A percentile compares a stretch with the other conserved stretches of the same genome.
Conservation (phyloP, 2,113 vertebrate species). For the Antechinus stuartii region DNA sequence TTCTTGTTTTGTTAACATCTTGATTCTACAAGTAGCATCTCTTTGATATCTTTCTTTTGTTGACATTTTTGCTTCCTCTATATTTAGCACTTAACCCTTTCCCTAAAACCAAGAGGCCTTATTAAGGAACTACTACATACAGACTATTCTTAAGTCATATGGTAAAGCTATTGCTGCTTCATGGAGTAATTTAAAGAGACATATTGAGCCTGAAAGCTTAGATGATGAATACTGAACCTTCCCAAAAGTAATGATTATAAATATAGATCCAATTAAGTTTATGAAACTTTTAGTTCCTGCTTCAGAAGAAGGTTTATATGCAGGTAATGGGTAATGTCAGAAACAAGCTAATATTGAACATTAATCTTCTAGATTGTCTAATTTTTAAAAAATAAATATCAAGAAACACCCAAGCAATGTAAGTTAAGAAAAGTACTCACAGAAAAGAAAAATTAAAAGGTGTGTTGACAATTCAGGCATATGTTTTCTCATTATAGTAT, state of each 20-base stretch:
- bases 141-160: constrained; percentile 30
- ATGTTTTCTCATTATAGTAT: background rate
- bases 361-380: constrained; percentile 15
- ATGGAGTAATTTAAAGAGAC: constrained; percentile 24
- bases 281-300: background rate
- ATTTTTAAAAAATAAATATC: constrained; percentile 37
- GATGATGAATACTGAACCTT: constrained; percentile 1
- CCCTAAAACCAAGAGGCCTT: constrained; percentile 1
- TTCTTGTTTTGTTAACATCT: constrained; percentile 2
- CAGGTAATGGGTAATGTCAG: constrained; percentile 28
- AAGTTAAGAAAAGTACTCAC: constrained; percentile 35
- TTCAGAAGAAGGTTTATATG: background rate
- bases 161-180: constrained; percentile 10
- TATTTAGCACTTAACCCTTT: constrained; percentile 44
- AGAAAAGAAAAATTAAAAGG: constrained; percentile 53
- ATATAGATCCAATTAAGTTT: constrained; percentile 45
- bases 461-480: constrained; percentile 39
- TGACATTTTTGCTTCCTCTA: constrained; percentile 15
- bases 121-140: constrained; percentile 23
- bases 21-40: constrained; percentile 46
- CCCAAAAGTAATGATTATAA: constrained; percentile 30
- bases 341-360: constrained; percentile 55
- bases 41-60: constrained; percentile 45
- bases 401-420: constrained; percentile 32
- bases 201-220: constrained; percentile 9